Conservation (phyloP, 2,797 vertebrate genomes). For the Ptychobarbus kaznakovi region DNA sequence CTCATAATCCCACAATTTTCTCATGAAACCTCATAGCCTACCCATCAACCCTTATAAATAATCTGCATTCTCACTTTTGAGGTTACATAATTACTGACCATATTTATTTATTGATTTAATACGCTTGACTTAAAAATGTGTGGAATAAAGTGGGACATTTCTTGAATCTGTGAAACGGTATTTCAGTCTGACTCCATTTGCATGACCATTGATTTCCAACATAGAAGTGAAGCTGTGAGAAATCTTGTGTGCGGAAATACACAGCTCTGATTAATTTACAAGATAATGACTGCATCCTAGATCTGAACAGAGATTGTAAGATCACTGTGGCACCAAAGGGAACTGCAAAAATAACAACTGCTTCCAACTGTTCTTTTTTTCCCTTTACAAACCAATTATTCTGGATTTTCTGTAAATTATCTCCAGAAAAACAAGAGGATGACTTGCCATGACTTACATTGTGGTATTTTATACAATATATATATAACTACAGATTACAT, state of each 20-base stretch:
- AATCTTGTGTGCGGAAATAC: not conserved
- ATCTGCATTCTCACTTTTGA: not conserved
- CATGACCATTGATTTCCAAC: not conserved
- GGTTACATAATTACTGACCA: not conserved
- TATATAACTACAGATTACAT: not conserved
- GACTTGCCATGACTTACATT: not conserved
- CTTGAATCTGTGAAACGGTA: not conserved
- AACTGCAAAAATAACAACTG: not conserved
- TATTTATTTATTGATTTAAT: not conserved
- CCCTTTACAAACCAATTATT: not conserved
- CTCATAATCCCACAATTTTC: not conserved
- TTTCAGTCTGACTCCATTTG: not conserved
- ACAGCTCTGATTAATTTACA: not conserved
- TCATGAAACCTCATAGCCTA: not conserved
- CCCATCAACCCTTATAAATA: too few species aligned
- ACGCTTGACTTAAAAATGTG: not conserved
- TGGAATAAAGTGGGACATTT: not conserved
- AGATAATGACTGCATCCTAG: not conserved
- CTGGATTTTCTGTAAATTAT: not conserved
- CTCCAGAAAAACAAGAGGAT: not conserved
- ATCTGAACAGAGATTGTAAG: slow-evolving; percentile 5
- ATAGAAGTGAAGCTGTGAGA: not conserved
- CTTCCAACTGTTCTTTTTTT: slow-evolving; percentile 9
- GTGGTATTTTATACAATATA: not conserved
- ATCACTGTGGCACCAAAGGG: not conserved